phyloP scores from a whole-genome alignment of 64 coral and sea anemone genomes.

The Pocillopora verrucosa region DNA sequence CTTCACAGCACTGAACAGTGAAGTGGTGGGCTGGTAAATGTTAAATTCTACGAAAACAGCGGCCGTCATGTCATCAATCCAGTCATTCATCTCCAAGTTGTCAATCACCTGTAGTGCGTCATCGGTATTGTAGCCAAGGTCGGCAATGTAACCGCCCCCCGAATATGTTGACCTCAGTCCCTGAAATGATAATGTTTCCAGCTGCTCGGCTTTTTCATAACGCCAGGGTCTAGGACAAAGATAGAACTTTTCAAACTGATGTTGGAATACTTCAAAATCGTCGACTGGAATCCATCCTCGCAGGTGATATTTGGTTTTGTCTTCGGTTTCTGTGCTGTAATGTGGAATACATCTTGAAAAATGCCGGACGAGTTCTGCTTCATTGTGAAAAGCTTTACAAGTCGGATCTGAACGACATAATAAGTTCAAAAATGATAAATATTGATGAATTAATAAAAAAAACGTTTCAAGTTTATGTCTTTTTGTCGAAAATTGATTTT shows the following conservation, averaged over 20 bases:
- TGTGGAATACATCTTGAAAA: conserved; percentile 50
- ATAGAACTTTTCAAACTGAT: conserved; percentile 25
- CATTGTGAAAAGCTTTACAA: background rate
- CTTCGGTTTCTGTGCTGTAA: conserved; percentile 27
- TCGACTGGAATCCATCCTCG: conserved; percentile 58
- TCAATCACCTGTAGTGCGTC: conserved; percentile 36
- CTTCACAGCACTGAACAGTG: conserved; percentile 60
- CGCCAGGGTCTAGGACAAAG: conserved; percentile 74
- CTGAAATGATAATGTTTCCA: conserved; percentile 30
- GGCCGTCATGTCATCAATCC: conserved; percentile 70
- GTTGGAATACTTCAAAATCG: conserved; percentile 12
- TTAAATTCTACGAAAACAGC: conserved; percentile 71
- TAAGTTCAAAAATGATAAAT: background rate
- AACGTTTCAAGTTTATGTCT: background rate
- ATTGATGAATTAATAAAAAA: background rate
- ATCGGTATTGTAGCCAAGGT: conserved; percentile 72
- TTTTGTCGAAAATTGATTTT: too few species aligned
- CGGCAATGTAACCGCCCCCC: conserved; percentile 72
- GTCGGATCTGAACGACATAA: background rate
- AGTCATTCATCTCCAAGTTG: conserved; percentile 39
- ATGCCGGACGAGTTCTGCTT: background rate
- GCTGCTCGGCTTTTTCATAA: conserved; percentile 33
- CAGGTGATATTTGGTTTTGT: conserved; percentile 41
- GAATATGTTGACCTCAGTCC: conserved; percentile 58
- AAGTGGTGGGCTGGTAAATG: conserved; percentile 63